Evolutionary conservation across 2,113 vertebrate species (phyloP).

Genomic region (Hydrolagus affinis): DNA sequence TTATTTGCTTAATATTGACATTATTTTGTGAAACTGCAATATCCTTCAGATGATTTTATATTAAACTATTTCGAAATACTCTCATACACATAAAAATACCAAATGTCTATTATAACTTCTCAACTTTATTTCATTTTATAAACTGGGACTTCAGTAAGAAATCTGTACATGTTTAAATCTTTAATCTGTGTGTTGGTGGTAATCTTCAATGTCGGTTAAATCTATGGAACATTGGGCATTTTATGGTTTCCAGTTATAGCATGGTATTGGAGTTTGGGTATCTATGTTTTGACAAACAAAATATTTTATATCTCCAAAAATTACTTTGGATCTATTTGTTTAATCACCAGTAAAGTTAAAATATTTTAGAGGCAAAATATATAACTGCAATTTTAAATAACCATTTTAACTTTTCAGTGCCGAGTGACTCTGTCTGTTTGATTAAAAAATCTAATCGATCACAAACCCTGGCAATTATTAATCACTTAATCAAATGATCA

Average conservation of each 20-base stretch:
- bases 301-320: background rate
- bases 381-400: background rate
- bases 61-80: background rate
- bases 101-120: background rate
- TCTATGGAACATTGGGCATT: background rate
- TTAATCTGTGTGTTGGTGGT: too few species aligned
- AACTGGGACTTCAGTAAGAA: background rate
- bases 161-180: too few species aligned
- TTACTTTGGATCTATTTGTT: background rate
- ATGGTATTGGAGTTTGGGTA: background rate
- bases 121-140: background rate
- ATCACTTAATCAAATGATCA: constrained; percentile 99
- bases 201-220: background rate
- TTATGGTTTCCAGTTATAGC: background rate
- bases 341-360: background rate
- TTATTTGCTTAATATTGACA: background rate
- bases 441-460: constrained; percentile 99
- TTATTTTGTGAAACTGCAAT: too few species aligned
- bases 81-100: background rate
- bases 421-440: constrained; percentile 68
- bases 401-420: constrained; percentile 28
- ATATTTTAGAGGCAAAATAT: background rate
- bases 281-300: background rate
- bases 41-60: too few species aligned
- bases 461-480: constrained; percentile 92